Conservation (phyloP, 2,888 invertebrate genomes). For the Eustalomyia histrio region DNA sequence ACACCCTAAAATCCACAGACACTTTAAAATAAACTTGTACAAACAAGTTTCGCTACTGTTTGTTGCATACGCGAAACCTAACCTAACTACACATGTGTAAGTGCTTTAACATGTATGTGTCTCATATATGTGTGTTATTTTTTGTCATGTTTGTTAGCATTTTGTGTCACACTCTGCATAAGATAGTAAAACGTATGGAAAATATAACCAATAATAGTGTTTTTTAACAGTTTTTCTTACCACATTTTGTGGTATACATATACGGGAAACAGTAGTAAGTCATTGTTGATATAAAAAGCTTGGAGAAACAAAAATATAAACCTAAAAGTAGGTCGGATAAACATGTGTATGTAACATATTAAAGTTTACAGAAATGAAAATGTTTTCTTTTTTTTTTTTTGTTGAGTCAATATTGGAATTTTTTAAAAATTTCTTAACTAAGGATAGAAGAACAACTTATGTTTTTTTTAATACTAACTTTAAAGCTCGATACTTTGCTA, state of each 20-base stretch:
- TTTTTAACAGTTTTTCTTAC: background rate
- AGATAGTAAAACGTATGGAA: slow-evolving; percentile 8
- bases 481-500: too few relatives aligned
- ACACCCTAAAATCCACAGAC: too few relatives aligned
- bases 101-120: background rate
- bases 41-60: too few relatives aligned
- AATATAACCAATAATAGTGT: slow-evolving; percentile 4
- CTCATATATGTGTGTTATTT: background rate
- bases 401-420: too few relatives aligned
- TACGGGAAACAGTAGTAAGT: slow-evolving; percentile 32
- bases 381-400: too few relatives aligned
- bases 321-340: slow-evolving; percentile 28
- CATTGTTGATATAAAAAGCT: slow-evolving; percentile 39
- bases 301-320: background rate
- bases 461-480: too few relatives aligned
- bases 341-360: slow-evolving; percentile 6
- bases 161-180: background rate
- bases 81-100: background rate
- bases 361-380: too few relatives aligned
- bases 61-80: too few relatives aligned
- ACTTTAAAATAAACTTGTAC: too few relatives aligned
- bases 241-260: slow-evolving; percentile 28
- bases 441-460: too few relatives aligned
- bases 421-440: too few relatives aligned
- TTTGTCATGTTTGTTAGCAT: background rate